Evolutionary conservation across 53 echinoderm and acorn worm genomes (phyloP).

Genomic region (Pentamera pediparva): DNA sequence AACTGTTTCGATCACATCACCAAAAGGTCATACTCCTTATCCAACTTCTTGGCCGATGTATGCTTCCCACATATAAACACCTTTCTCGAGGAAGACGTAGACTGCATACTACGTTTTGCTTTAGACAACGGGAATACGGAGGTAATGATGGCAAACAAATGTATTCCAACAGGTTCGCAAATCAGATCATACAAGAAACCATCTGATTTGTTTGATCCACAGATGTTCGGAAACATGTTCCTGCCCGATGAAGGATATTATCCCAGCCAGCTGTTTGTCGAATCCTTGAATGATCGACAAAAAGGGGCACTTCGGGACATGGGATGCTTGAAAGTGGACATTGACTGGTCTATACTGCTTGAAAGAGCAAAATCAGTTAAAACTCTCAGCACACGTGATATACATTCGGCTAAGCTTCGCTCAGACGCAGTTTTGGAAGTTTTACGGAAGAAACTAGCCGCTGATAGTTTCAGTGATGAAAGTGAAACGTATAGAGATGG

Average conservation of each 20-base stretch:
- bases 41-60: slow-evolving; percentile 29
- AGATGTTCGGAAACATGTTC: not conserved
- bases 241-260: slow-evolving; percentile 12
- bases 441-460: not conserved
- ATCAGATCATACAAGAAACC: not conserved
- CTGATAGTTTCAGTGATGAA: too few relatives aligned
- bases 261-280: not conserved
- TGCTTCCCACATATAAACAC: slow-evolving; percentile 14
- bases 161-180: slow-evolving; percentile 35
- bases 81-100: not conserved
- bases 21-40: slow-evolving; percentile 18
- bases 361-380: not conserved
- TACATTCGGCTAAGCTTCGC: not conserved
- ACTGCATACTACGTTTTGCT: slow-evolving; percentile 21
- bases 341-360: slow-evolving; percentile 2
- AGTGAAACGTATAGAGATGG: not conserved
- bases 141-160: slow-evolving; percentile 10
- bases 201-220: slow-evolving; percentile 33
- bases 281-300: slow-evolving; percentile 4
- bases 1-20: not conserved
- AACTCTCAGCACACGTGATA: not conserved
- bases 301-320: slow-evolving; percentile 25
- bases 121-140: not conserved
- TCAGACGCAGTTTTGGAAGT: not conserved
- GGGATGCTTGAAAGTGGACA: not conserved